phyloP scores from a whole-genome alignment of 2,888 invertebrate genomes.

The Trypoxylon attenuatum region DNA sequence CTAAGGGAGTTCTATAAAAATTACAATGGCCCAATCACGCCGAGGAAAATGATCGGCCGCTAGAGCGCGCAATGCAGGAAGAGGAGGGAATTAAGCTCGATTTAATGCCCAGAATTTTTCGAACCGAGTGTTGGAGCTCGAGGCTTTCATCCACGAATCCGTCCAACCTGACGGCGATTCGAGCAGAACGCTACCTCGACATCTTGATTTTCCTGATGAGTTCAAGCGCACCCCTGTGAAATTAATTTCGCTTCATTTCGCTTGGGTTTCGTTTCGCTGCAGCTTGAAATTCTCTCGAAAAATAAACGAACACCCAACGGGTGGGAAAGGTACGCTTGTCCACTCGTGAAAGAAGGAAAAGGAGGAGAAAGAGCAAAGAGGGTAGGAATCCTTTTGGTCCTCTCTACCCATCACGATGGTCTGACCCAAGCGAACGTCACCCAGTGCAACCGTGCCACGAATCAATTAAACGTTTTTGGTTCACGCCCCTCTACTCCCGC shows the following conservation, averaged over 20 bases:
- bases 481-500: not conserved
- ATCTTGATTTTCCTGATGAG: conserved; percentile 55
- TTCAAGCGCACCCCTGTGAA: conserved; percentile 52
- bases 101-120: conserved; percentile 48
- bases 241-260: conserved; percentile 58
- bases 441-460: not conserved
- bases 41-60: conserved; percentile 24
- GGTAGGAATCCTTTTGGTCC: not conserved
- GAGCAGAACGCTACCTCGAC: conserved; percentile 34
- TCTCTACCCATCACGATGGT: not conserved
- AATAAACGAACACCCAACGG: conserved; percentile 32
- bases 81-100: conserved; percentile 43
- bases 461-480: not conserved
- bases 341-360: conserved; percentile 1
- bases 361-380: not conserved
- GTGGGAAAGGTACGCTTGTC: conserved; percentile 1
- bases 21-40: conserved; percentile 43
- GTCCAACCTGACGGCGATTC: conserved; percentile 30
- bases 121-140: conserved; percentile 8
- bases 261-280: conserved; percentile 17
- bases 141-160: no score
- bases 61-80: not conserved
- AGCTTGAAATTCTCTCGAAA: conserved; percentile 37
- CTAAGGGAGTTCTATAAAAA: no score
- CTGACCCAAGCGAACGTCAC: no score